These are phyloP conservation scores for Cinclus mexicanus DNA, from an alignment of 2,113 vertebrate species.

Conservation along the genomic window DNA sequence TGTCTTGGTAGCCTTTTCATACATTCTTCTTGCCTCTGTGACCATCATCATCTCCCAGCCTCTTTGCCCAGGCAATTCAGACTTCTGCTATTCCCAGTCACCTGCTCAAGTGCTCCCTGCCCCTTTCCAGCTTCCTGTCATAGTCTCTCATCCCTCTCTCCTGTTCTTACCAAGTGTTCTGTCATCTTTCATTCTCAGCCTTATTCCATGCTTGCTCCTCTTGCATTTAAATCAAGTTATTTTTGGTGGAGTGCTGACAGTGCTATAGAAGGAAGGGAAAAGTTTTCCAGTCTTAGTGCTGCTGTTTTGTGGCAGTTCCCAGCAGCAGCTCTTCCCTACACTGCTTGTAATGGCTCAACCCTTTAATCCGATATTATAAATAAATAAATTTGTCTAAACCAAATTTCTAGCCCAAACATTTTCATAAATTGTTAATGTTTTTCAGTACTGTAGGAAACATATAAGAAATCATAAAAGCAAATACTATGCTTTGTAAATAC, in stretches of 20 bases:
- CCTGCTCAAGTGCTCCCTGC: not conserved
- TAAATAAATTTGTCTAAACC: not conserved
- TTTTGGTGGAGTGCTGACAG: not conserved
- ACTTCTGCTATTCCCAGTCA: fast-evolving
- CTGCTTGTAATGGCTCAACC: not conserved
- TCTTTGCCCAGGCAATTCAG: not conserved
- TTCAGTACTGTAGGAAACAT: not conserved
- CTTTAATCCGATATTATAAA: not conserved
- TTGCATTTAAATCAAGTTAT: not conserved
- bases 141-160: not conserved
- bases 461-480: not conserved
- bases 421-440: not conserved
- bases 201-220: not conserved
- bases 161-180: not conserved
- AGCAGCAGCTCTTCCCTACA: not conserved
- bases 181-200: not conserved
- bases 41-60: not conserved
- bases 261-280: not conserved
- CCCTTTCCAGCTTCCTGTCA: not conserved
- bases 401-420: not conserved
- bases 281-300: not conserved
- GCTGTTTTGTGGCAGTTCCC: not conserved
- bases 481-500: not conserved
- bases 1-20: not conserved
- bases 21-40: not conserved